Evolutionary conservation across 2,113 vertebrate genomes (phyloP), one percentile per base, ranked within the genome.

Genomic region (Chionodraco myersi): DNA sequence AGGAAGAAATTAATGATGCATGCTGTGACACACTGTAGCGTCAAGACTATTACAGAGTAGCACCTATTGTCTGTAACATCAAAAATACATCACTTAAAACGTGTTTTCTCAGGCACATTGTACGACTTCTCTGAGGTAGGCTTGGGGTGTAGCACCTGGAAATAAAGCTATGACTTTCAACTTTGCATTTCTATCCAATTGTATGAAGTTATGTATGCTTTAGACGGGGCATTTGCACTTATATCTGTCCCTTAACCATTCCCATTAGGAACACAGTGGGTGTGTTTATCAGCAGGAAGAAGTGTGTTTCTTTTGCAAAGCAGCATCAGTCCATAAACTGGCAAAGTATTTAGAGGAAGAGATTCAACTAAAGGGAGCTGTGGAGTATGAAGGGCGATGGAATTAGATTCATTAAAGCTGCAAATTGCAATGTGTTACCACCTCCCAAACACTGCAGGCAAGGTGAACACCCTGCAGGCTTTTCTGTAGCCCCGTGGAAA

Each of bases 381-480:
- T 73, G 81, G 56, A 83, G 78, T 78, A 79, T 82, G 81, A 89
- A 88, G 85, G 83, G 73, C 79, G 60, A 67, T 41, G 63, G 54
- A 84, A 83, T 89, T 81, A 77, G 63, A 82, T 84, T 82, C 57
- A 86, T 81, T 88, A 83, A 10, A 61, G 76, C 59, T 74, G 77
- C 77, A 80, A 86, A 76, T 67, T 81, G 75, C 71, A 48, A 80
- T 82, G 75, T 63, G 81, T 75, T 84, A 26, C 44, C 56, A 67
- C n/a, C 56, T 60, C 21, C 72, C 3, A 58, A 76, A 63, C 49
- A 51, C 49, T 36, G 82, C 69, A 73, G 61, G 78, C 73, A 83
- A 90, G 82, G 82, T 79, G 63, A 85, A 69, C 45, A 54, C 57
- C 56, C 71, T 30, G 76, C 5, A 68, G 7, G 47, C 49, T 76